Evolutionary conservation across 2,797 vertebrate genomes (phyloP), one percentile per base, ranked within the genome.

Genomic region (Acridotheres tristis): DNA sequence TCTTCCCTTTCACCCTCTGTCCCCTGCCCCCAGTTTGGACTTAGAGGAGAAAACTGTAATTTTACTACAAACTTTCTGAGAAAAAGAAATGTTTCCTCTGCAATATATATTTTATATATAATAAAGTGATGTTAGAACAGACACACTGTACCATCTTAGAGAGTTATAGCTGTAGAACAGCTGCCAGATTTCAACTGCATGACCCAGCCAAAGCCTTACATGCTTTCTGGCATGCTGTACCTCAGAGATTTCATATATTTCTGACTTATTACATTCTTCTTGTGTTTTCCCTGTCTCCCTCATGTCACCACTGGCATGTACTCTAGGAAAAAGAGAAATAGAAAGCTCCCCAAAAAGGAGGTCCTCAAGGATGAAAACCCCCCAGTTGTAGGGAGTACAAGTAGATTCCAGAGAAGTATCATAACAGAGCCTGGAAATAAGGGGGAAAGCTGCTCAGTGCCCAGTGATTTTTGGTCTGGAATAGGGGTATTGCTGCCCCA

Each of bases 191-290:
- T 84, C 27, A 88, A 26, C 36, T 75, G 76, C 15, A 66, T 65
- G 88, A 93, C 73, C 66, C 76, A 93, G 47, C 72, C 57, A 47
- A 62, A 93, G 67, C 22, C 36, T 72, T 68, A 16, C 57, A 53
- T 51, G 45, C 68, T 79, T 93, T 88, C 62, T 83, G 76, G 84
- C 38, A 74, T 14, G 2, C 27, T 87, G 22, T 16, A 47, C 45
- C 53, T 90, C 69, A 27, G 68, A 85, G 32, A 57, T 90, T 89
- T 78, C 75, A 75, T 63, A 58, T 11, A 88, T 55, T 78, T 87
- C 30, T 17, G 48, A 89, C 62, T 85, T 91, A 79, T 63, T 93
- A 34, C 76, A 94, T 86, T 93, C 58, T 67, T 85, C 51, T 67
- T 47, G 17, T 86, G 38, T 76, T 91, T 94, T 61, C 38, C 21